Percentiles rank a stretch among this genome's conserved stretches.
phyloP scores from a whole-genome alignment of 1,140 invertebrate genomes.

The Penaeus chinensis region DNA sequence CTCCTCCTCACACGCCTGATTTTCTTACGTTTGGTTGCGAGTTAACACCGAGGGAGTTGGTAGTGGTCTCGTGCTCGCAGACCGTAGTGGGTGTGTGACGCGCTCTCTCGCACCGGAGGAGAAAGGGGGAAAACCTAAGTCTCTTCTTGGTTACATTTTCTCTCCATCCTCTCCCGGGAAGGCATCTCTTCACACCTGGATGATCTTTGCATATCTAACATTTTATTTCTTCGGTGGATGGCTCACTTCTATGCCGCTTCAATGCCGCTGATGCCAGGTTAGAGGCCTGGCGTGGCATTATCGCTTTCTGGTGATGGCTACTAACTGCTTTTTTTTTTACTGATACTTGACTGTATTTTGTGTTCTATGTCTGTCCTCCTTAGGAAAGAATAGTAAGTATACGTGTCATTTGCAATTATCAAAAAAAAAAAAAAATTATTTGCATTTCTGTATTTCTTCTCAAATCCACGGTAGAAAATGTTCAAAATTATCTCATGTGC shows the following conservation, averaged over 20 bases:
- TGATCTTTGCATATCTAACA: not conserved
- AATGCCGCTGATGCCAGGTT: too few relatives aligned
- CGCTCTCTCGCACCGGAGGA: too few relatives aligned
- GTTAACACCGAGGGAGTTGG: too few relatives aligned
- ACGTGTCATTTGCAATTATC: not conserved
- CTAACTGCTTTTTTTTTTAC: not conserved
- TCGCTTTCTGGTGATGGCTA: not conserved
- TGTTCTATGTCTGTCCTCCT: not conserved
- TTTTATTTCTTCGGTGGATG: not conserved
- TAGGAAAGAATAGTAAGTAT: slow-evolving; percentile 7
- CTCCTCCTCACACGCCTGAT: not conserved
- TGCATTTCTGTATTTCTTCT: not conserved
- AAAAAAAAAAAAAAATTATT: too few relatives aligned
- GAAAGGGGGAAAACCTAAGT: not conserved
- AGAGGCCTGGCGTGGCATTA: not conserved
- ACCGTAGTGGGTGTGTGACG: too few relatives aligned
- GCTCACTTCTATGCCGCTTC: not conserved
- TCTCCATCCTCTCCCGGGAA: too few relatives aligned
- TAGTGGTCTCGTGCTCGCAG: too few relatives aligned
- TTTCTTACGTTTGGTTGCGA: not conserved
- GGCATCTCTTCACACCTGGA: too few relatives aligned
- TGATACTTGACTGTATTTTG: not conserved
- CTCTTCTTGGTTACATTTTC: not conserved
- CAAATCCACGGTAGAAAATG: too few relatives aligned
- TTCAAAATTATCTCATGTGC: too few relatives aligned